phyloP scores from a whole-genome alignment of 2,113 vertebrate species.

The Xyrauchen texanus region DNA sequence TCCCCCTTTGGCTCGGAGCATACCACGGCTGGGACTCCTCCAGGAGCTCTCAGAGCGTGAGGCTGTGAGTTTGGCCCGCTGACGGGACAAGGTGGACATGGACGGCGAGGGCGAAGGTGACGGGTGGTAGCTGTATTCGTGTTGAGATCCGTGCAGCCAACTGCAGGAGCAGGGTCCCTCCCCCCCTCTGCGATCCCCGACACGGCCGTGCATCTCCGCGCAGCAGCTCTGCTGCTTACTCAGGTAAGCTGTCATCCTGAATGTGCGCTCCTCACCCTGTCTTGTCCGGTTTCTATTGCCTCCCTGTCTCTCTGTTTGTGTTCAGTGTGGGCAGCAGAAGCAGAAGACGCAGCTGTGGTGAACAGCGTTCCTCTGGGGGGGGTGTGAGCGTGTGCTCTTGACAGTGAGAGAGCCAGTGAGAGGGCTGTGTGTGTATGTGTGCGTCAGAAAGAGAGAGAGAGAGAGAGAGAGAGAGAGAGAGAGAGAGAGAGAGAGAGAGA shows the following conservation, averaged over 20 bases:
- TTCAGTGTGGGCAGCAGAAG: slow-evolving; percentile 34
- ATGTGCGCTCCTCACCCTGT: slow-evolving; percentile 34
- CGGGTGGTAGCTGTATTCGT: slow-evolving; percentile 59
- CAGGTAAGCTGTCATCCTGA: slow-evolving; percentile 80
- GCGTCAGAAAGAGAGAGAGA: slow-evolving; percentile 34
- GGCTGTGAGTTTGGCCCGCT: slow-evolving; percentile 66
- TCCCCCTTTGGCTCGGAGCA: slow-evolving; percentile 68
- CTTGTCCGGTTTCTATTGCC: slow-evolving; percentile 2
- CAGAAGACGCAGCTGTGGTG: slow-evolving; percentile 48
- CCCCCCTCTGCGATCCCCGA: slow-evolving; percentile 58
- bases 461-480: slow-evolving; percentile 4
- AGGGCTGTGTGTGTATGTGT: slow-evolving; percentile 31
- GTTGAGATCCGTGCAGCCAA: slow-evolving; percentile 72
- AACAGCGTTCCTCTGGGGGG: slow-evolving; percentile 45
- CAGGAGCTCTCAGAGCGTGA: slow-evolving; percentile 73
- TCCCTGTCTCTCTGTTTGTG: slow-evolving; percentile 33
- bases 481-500: slow-evolving; percentile 7
- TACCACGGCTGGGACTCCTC: slow-evolving; percentile 74
- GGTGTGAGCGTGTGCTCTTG: slow-evolving; percentile 41
- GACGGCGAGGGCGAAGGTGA: slow-evolving; percentile 59
- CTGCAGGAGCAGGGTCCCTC: slow-evolving; percentile 75
- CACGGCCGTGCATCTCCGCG: slow-evolving; percentile 69
- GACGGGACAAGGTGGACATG: slow-evolving; percentile 55
- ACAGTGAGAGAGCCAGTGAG: neutral
- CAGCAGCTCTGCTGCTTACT: slow-evolving; percentile 78